Percentiles rank a stretch among this genome's conserved stretches.
phyloP scores from a whole-genome alignment of 1,140 invertebrate genomes.

The Trypoxylus dichotomus region DNA sequence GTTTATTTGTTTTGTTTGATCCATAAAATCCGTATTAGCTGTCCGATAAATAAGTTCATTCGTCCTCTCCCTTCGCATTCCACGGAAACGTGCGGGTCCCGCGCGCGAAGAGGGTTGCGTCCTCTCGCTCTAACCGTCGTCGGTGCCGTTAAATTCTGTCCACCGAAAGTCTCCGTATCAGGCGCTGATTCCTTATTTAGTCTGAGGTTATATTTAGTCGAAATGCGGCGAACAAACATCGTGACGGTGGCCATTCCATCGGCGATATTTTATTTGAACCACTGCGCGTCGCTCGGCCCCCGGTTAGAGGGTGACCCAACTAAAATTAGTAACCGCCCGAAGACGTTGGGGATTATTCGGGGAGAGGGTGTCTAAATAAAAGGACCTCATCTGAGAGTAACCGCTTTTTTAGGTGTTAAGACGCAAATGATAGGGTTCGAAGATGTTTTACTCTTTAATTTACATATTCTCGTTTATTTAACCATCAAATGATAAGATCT shows the following conservation, averaged over 20 bases:
- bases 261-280: conserved; percentile 17
- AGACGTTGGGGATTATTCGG: neutral
- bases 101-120: neutral
- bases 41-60: conserved; percentile 19
- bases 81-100: neutral
- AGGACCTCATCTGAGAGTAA: neutral
- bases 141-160: neutral
- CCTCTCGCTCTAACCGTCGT: neutral
- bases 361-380: conserved; percentile 16
- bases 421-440: too few species aligned
- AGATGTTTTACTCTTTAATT: too few species aligned
- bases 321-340: conserved; percentile 13
- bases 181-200: conserved; percentile 4
- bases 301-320: conserved; percentile 1
- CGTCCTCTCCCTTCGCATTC: conserved; percentile 7
- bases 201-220: conserved; percentile 20
- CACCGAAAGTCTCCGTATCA: conserved; percentile 1
- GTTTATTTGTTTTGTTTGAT: conserved; percentile 23
- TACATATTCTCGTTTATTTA: too few species aligned
- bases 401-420: neutral
- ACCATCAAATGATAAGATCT: too few species aligned
- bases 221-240: neutral
- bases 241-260: neutral
- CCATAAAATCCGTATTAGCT: conserved; percentile 13
- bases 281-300: neutral